These are phyloP conservation scores for Pedetes capensis DNA, from an alignment of 2,113 vertebrate species.

Conservation along the genomic window DNA sequence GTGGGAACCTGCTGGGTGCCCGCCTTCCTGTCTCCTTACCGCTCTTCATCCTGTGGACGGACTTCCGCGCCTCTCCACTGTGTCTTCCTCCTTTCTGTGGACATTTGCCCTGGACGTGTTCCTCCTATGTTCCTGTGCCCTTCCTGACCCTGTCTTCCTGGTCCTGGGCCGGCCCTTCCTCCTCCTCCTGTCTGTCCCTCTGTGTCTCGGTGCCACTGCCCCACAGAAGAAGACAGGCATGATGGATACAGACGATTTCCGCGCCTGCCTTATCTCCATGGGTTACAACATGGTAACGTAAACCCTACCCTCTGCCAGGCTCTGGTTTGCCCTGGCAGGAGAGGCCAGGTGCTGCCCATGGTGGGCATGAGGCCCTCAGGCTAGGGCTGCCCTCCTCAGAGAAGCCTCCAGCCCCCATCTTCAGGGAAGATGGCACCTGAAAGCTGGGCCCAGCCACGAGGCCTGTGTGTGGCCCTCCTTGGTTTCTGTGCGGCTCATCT, in stretches of 20 bases:
- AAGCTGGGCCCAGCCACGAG: not conserved
- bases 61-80: conserved; percentile 26
- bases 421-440: not conserved
- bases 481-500: not conserved
- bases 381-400: not conserved
- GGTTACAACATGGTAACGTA: conserved; percentile 96
- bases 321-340: not conserved
- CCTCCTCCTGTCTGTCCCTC: conserved; percentile 49
- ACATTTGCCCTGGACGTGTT: not conserved
- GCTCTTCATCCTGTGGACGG: conserved; percentile 3
- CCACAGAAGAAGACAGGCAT: conserved; percentile 99
- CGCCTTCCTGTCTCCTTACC: not conserved
- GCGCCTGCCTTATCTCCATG: conserved; percentile 99
- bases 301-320: conserved; percentile 64
- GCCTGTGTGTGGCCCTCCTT: not conserved
- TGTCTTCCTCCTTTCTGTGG: no score
- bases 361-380: not conserved
- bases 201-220: conserved; percentile 60
- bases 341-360: not conserved
- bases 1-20: conserved; percentile 32
- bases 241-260: conserved; percentile 99
- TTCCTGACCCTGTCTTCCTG: conserved; percentile 34
- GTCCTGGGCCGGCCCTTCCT: conserved; percentile 53
- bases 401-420: not conserved
- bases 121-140: conserved; percentile 6